Evolutionary conservation across 2,888 invertebrate genomes (phyloP), one percentile per base, ranked within the genome.

Genomic region (Hofmannophila pseudospretella): DNA sequence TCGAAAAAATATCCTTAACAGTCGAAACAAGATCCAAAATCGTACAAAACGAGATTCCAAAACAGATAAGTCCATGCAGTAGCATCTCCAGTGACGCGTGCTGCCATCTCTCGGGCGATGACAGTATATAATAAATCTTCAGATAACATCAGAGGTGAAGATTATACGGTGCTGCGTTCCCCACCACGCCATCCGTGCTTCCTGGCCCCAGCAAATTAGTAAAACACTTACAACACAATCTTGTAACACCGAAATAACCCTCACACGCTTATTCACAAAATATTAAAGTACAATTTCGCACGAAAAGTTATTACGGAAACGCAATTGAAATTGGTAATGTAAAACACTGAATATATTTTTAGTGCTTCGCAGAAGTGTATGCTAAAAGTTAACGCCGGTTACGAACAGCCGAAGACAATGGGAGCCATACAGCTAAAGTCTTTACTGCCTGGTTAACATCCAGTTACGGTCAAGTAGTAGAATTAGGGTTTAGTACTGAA

Each of bases 121-220:
- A 82, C 82, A 80, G 80, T 70, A 68, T 67, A 72, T 77, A 84
- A 85, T 86, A 86, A 86, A 86, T 86, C 85, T 76, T 69, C 34
- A 60, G 86, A 86, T 86, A 86, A 86, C 78, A 85, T 86, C 86
- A 80, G 75, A 82, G 70, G 69, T 68, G 58, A 71, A 82, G 84
- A 86, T 86, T 86, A 86, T 76, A 85, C 85, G 85, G 73, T 75
- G 60, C 67, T 74, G 74, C 69, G 73, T 72, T 61, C 75, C 69
- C 68, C 75, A 77, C 67, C 76, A 81, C 72, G 71, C 80, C 80
- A 84, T 75, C 84, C 85, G 78, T 84, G 67, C 76, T 85, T 86
- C 85, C 85, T 84, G 85, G n/a, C 73, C 64, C 65, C 54, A 58
- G 78, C 84, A 86, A 85, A 86, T 86, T 86, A 84, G 81, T 76